Base-by-base conservation (phyloP, 1,140 invertebrate genomes). In the Drosophila sp. region DNA sequence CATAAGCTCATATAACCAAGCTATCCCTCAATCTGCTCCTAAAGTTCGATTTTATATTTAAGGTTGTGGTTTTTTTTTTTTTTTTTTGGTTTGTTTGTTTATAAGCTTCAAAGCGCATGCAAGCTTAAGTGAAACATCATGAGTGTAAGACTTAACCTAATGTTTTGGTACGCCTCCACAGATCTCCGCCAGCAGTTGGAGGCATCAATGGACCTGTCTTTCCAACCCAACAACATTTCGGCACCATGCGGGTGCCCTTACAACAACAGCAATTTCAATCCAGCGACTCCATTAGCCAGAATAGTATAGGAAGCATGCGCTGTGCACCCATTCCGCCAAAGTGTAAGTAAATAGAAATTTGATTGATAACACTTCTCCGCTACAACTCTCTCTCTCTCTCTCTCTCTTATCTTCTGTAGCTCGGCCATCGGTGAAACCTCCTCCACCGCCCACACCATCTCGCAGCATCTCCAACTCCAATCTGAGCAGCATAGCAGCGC, bases 401-500 rank as follows among this genome's bases (percentile, higher is more conserved):
- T 23, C 2, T n/a, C 1, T n/a, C n/a, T n/a, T n/a, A 17, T 32
- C 6, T 32, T 10, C 8, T 29, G 0, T 29, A 71, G 91, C 90
- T 68, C 91, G 91, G 4, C 91, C 91, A 30, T 84, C 82, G 64
- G 87, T 91, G 1, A 92, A 92, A 62, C 90, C 91, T 11, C 91
- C 91, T 30, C 91, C 91, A 44, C 91, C 91, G 4, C 91, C 91
- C 2, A 91, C 91, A 71, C 91, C 91, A 27, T 80, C 86, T 10
- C 90, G 91, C 60, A 92, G 91, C 63, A 79, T 90, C 44, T 92
- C 91, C n/a, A 92, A 92, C 82, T 85, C 74, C 64, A 92, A 92
- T 67, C 56, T 92, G 25, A 90, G 70, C 72, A 83, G 68, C 58
- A 68, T 80, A n/a, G 44, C 76, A 5, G 25, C 71, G 11, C 79